Percentiles rank a stretch among this genome's conserved stretches.
Evolutionary conservation across 2,113 vertebrate species (phyloP).

Genomic region (Coregonus clupeaformis): DNA sequence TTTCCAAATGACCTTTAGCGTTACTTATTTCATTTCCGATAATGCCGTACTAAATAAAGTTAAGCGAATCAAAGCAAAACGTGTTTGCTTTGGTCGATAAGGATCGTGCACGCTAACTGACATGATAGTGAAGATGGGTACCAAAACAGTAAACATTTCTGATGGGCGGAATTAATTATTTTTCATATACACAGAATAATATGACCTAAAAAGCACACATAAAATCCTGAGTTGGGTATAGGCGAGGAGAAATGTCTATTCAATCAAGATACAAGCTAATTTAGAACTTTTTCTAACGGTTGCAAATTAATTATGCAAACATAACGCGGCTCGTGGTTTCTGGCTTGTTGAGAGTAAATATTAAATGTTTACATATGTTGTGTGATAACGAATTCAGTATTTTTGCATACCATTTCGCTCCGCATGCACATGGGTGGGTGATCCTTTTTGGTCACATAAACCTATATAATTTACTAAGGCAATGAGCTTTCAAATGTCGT

Average conservation of each 20-base stretch:
- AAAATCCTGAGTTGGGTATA: neutral
- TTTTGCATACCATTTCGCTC: constrained; percentile 10
- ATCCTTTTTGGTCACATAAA: constrained; percentile 14
- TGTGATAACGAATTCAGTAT: constrained; percentile 36
- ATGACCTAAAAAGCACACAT: constrained; percentile 1
- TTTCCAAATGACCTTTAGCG: constrained; percentile 77
- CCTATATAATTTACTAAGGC: constrained; percentile 31
- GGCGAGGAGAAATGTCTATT: constrained; percentile 3
- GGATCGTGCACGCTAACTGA: constrained; percentile 44
- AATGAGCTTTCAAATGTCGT: constrained; percentile 30
- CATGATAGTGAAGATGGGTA: constrained; percentile 44
- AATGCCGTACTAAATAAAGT: constrained; percentile 73
- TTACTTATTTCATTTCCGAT: constrained; percentile 76
- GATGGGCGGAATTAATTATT: constrained; percentile 8
- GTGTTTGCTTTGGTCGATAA: constrained; percentile 71
- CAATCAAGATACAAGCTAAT: neutral
- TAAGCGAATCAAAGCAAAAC: constrained; percentile 70
- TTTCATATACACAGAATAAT: constrained; percentile 6
- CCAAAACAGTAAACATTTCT: constrained; percentile 35
- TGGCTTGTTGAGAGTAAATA: constrained; percentile 21
- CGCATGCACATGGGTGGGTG: neutral
- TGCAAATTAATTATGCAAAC: constrained; percentile 35
- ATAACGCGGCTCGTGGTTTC: constrained; percentile 21
- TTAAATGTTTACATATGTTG: constrained; percentile 63
- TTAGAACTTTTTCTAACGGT: constrained; percentile 12